These are phyloP conservation scores for Oryzias melastigma DNA, from an alignment of 2,113 vertebrate genomes.

Conservation along the genomic window DNA sequence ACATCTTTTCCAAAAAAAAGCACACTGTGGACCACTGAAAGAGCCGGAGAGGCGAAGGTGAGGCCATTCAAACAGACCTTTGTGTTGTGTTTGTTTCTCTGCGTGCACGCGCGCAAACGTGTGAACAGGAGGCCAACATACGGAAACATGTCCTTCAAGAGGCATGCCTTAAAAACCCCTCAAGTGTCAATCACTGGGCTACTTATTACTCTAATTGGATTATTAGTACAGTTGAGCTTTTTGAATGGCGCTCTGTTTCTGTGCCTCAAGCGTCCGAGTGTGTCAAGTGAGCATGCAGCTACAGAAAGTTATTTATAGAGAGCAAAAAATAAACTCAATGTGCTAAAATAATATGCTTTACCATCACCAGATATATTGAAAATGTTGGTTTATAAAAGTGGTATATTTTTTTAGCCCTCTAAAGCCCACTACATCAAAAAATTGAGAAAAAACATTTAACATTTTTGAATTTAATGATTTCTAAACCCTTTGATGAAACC, in stretches of 20 bases:
- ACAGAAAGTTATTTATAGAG: background rate
- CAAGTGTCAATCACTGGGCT: slow-evolving; percentile 53
- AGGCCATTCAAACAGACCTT: slow-evolving; percentile 26
- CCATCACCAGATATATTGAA: background rate
- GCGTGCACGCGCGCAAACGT: slow-evolving; percentile 3
- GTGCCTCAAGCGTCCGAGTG: slow-evolving; percentile 25
- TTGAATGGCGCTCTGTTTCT: slow-evolving; percentile 30
- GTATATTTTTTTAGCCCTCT: no score
- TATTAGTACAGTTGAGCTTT: slow-evolving; percentile 53
- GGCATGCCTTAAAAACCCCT: slow-evolving; percentile 32
- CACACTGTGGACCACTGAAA: slow-evolving; percentile 21
- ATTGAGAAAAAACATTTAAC: no score
- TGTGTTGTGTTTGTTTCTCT: slow-evolving; percentile 8
- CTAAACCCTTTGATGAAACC: no score
- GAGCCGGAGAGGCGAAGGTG: slow-evolving; percentile 3
- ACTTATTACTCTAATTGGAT: slow-evolving; percentile 60
- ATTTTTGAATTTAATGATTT: no score
- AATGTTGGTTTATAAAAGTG: background rate
- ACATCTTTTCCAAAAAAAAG: slow-evolving; percentile 68
- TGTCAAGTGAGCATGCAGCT: slow-evolving; percentile 2
- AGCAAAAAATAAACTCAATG: no score
- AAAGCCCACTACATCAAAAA: no score
- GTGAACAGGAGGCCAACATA: slow-evolving; percentile 26
- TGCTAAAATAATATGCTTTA: background rate
- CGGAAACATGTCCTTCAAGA: slow-evolving; percentile 53